phyloP scores from a whole-genome alignment of 2,797 vertebrate genomes.

The Cryptoblepharus egeriae region DNA sequence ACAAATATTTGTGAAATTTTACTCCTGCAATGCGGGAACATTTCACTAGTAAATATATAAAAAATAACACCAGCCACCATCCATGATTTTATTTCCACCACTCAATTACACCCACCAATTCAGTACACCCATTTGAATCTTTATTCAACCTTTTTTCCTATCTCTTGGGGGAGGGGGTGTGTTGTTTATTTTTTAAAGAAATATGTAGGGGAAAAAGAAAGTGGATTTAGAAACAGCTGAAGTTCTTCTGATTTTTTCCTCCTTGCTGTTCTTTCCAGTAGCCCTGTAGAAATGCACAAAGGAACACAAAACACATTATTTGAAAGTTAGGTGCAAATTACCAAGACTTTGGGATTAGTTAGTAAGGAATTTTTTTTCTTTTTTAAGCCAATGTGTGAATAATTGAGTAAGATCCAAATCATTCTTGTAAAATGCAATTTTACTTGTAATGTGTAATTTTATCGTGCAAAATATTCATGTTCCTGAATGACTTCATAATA shows the following conservation, averaged over 20 bases:
- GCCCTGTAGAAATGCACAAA: constrained; percentile 56
- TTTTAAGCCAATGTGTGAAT: constrained; percentile 38
- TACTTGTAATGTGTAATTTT: background rate
- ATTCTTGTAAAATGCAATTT: background rate
- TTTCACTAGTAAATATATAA: no score
- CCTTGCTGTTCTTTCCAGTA: constrained; percentile 61
- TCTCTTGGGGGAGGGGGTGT: background rate
- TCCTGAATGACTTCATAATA: no score
- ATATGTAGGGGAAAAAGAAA: constrained; percentile 49
- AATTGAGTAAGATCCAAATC: background rate
- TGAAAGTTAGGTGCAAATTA: constrained; percentile 65
- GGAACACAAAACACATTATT: constrained; percentile 66
- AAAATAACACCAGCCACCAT: no score
- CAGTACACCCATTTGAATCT: background rate
- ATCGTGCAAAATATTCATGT: background rate
- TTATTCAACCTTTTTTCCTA: background rate
- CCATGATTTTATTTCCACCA: no score
- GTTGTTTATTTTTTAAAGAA: constrained; percentile 51
- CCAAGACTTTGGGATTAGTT: constrained; percentile 33
- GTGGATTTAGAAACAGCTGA: constrained; percentile 51
- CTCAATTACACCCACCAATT: no score
- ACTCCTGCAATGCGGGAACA: no score
- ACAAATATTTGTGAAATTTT: no score
- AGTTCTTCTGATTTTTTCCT: constrained; percentile 61
- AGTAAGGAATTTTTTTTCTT: constrained; percentile 42